Evolutionary conservation across 2,113 vertebrate genomes (phyloP), one percentile per base, ranked within the genome.

Genomic region (Pelusios castaneus): DNA sequence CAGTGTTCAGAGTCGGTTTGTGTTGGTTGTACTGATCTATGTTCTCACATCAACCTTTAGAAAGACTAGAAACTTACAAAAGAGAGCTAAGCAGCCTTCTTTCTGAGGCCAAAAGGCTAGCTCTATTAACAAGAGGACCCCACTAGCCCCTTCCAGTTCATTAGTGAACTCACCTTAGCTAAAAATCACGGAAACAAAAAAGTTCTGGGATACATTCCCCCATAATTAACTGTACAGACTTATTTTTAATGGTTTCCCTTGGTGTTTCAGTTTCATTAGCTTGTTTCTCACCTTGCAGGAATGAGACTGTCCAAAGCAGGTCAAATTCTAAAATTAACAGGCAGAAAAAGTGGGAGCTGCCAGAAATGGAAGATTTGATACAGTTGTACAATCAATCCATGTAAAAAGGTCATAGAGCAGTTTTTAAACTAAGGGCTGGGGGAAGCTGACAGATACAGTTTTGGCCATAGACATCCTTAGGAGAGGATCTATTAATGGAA

Each of bases 231-330:
- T 80, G 94, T 81, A 94, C 63, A 96, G 41, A 84, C 91, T 7
- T 85, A 45, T 76, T 79, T 54, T 67, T 41, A 92, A 92, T 87
- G 87, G 56, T 22, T 6, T 86, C 55, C 45, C 22, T 4, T 52
- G 52, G 77, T 87, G 80, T 58, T 31, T 84, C 86, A 47, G 47
- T 85, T 84, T 58, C 75, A 60, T 82, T 56, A 49, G 29, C 34
- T 31, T 82, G 4, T 70, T 75, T 93, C 84, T 94, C 85, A 75
- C 56, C 82, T 93, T 73, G 34, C 92, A 84, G 91, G 88, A 79
- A 93, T 38, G 29, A 91, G 73, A 89, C 49, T 83, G 95, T 90
- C 80, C 47, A 84, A 77, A 84, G 93, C 34, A 55, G 96, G 90
- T 84, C 27, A 43, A 55, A 87, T 88, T 84, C 76, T 93, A 80